Base-by-base conservation (phyloP, 2,797 vertebrate genomes). In the Ctenochaetus hawaiiensis region DNA sequence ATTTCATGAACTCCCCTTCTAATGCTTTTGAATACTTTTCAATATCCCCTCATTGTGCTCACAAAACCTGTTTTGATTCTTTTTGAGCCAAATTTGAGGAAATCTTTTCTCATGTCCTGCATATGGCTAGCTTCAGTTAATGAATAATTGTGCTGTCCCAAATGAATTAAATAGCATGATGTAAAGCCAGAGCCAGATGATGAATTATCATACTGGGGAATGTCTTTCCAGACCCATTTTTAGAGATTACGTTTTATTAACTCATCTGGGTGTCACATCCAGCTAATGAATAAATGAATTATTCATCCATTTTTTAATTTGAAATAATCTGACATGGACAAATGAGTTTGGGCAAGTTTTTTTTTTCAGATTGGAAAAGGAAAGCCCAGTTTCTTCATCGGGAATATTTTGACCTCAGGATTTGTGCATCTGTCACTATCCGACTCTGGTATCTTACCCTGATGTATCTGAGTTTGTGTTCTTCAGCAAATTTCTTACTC, bases 211-310 rank as follows among this genome's bases (percentile, higher is more conserved):
- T 44, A 47, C 80, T 44, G 67, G 84, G 90, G 91, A 90, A 87
- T 67, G 80, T 91, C 84, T 86, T 69, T 89, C 78, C 75, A 64
- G 72, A 82, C 78, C 92, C 90, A 92, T 93, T 93, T 94, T 92
- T 94, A 93, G 92, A 91, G 70, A 91, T 80, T 81, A 83, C 70
- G 60, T 89, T 90, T 91, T 91, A 94, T 93, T 92, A 92, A 91
- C 85, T 90, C 72, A 62, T 89, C 81, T 76, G 78, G 78, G 84
- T 88, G 90, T 92, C 89, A 89, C 80, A 70, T 83, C 78, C 82
- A 53, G 86, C 81, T 94, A 94, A 95, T 95, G 94, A 93, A 89
- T 77, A 77, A 86, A 94, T 95, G 67, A 94, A 95, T 95, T 93
- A 95, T 95, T 95, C 83, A 94, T 91, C 63, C 23, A 18, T 86